Base-by-base conservation (phyloP, 2,888 invertebrate species). In the Leptinotarsa haldemani region DNA sequence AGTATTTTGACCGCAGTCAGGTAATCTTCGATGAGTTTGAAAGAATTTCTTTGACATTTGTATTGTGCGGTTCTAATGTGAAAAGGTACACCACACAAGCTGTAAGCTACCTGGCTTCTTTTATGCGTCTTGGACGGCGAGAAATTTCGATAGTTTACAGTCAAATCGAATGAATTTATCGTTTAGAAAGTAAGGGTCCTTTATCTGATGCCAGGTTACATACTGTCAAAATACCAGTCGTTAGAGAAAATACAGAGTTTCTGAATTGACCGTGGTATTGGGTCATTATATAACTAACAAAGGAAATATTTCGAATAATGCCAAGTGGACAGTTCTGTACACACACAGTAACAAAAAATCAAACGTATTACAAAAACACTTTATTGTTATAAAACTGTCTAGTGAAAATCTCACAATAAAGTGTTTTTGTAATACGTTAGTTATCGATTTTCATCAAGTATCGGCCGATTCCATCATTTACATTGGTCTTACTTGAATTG, bases 11-110 rank as follows among this genome's bases (percentile, higher is more conserved):
- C 74, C 71, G 53, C 68, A 66, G 68, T 52, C 74, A 74, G 74
- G 74, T 71, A 74, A 69, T 52, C 16, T 12, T 30, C 58, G 20
- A 56, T 56, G 40, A 46, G 30, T 68, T 68, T 5, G 61, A 40
- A 61, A 40, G 30, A 61, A 61, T 61, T 30, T 61, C 61, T 61
- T 61, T 61, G 61, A 61, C 61, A 40, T 61, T 30, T 9, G 61
- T 30, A 61, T 68, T 64, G 50, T 64, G 40, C 40, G 65, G n/a
- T 9, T 18, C 30, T 65, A 68, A 65, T 69, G 65, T 65, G 52
- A 73, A 65, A 65, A 74, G 71, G 67, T 58, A 65, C 66, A 74
- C 76, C 78, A 76, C 76, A 76, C 78, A 78, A 76, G 78, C 66
- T 20, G 78, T 20, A 47, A 20, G 70, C 76, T 78, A 78, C 78